Evolutionary conservation across 2,113 vertebrate species (phyloP), one percentile per base, ranked within the genome.

Genomic region (Megaleporinus macrocephalus): DNA sequence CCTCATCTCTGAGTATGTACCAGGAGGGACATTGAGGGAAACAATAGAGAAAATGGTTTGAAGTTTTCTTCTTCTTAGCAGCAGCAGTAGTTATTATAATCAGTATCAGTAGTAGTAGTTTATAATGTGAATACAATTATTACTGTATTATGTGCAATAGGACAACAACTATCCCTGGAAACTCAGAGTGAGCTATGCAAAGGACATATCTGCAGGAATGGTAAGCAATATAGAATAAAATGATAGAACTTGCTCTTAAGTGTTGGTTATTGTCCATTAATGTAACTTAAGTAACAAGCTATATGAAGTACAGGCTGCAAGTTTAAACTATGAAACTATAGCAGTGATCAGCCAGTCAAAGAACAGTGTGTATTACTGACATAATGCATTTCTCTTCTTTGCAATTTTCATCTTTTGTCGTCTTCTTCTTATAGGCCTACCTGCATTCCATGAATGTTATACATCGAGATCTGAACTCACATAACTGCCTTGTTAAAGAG

Each of bases 391-490:
- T 75, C 26, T 85, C 49, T 1, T 55, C 14, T n/a, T n/a, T n/a
- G n/a, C n/a, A n/a, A n/a, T n/a, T n/a, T n/a, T 77, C 22, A 73
- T 68, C n/a, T 78, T 18, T 22, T 55, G 44, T n/a, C 68, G 65
- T 51, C 88, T 80, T 24, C 87, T 41, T 72, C 27, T 75, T 33
- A 55, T 69, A 94, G 94, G 91, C 97, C 59, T 99, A 99, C 90
- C 95, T 99, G 75, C 98, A 99, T 88, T 98, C 97, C 80, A 98
- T 98, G 98, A 98, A 97, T 76, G 96, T 98, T 75, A 99, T 99
- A 89, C 98, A 99, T 86, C 94, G 98, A 0, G 98, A 99, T 90
- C 94, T 99, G 57, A 99, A 99, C 91, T 98, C 98, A 15, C 92
- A 97, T 93, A 99, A 99, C 92, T 99, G 98, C 89, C 94, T 99